Evolutionary conservation across 2,113 vertebrate species (phyloP), one percentile per base, ranked within the genome.

Genomic region (Ciconia maguari): DNA sequence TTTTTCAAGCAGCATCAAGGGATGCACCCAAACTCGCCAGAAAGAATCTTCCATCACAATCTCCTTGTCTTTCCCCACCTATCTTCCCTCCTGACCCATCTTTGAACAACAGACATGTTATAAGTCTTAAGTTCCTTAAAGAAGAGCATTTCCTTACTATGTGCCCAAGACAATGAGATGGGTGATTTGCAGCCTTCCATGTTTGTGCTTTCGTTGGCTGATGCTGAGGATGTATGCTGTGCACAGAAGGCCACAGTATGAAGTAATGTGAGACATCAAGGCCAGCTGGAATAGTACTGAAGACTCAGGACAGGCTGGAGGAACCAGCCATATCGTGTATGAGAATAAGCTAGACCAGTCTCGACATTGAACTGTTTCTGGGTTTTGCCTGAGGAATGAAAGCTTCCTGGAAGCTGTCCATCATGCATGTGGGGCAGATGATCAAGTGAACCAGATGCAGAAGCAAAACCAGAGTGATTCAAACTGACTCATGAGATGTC

Each of bases 211-310:
- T 49, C 16, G 3, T 24, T 69, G n/a, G 34, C 30, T 30, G 46
- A 84, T 16, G 30, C 27, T 49, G 20, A 62, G 62, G 55, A 57
- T 8, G 6, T 21, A 12, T 6, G 24, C 55, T 62, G 85, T 3
- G 3, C n/a, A 44, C 48, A 89, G 66, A 52, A 48, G 13, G 38
- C 17, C 51, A 49, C 0, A 0, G 16, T 20, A 27, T 34, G 38
- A 86, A 71, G 27, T 14, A 26, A 22, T 4, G 13, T 22, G 41
- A 79, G 75, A 48, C 36, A 57, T 22, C 26, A 65, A 68, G 30
- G 38, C n/a, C 29, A 26, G 32, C 32, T 60, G n/a, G 61, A 86
- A 10, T 16, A 51, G 16, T 14, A 54, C 17, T 3, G 2, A 34
- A 30, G 30, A 52, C 6, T 5, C 1, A 4, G 32, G 14, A 78